phyloP scores from a whole-genome alignment of 2,888 invertebrate genomes.

The Tipula confusa region DNA sequence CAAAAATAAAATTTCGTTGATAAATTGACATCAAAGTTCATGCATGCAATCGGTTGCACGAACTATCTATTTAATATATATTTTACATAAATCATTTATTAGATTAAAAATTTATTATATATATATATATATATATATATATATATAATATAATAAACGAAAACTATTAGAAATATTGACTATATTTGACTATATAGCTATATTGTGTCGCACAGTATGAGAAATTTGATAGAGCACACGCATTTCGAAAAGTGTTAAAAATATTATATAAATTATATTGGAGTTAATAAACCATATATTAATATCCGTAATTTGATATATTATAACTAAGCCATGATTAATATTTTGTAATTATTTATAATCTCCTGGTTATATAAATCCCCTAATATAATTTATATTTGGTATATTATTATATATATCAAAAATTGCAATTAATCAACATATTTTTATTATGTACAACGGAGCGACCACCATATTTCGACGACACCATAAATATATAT shows the following conservation, averaged over 20 bases:
- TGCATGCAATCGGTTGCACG: background rate
- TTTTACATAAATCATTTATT: background rate
- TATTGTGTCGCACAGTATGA: background rate
- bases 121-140: too few relatives aligned
- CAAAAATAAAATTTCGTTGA: background rate
- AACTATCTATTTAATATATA: background rate
- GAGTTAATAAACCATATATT: background rate
- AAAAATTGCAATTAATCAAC: constrained; percentile 8
- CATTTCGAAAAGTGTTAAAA: background rate
- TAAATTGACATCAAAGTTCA: background rate
- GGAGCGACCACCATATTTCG: background rate
- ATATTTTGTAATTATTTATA: background rate
- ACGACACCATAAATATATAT: background rate
- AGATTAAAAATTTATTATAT: background rate
- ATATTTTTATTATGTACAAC: background rate
- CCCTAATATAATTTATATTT: background rate
- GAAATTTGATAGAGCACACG: background rate
- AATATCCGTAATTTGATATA: constrained; percentile 25
- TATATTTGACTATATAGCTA: too few relatives aligned
- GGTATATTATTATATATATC: too few relatives aligned
- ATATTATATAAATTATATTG: background rate
- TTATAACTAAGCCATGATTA: background rate
- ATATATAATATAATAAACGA: too few relatives aligned
- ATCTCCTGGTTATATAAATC: background rate
- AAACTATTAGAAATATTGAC: background rate